These are phyloP conservation scores for Melanostigma gelatinosum DNA, from an alignment of 2,113 vertebrate genomes.

Conservation along the genomic window DNA sequence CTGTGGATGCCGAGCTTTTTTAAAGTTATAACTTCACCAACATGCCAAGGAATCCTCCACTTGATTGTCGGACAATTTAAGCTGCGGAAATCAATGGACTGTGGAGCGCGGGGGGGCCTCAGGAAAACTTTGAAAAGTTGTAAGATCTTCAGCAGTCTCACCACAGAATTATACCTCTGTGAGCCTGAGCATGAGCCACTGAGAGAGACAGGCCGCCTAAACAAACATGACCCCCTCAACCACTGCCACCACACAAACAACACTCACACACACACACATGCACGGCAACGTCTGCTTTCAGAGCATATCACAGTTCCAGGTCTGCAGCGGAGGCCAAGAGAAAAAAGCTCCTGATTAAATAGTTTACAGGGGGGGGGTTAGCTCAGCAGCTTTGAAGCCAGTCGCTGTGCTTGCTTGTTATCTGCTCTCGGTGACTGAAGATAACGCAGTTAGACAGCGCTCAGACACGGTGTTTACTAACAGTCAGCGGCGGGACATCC, in stretches of 20 bases:
- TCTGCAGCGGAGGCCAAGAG: slow-evolving; percentile 39
- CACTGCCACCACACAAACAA: slow-evolving; percentile 36
- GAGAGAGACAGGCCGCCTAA: slow-evolving; percentile 59
- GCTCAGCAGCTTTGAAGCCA: slow-evolving; percentile 79
- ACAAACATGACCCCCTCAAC: slow-evolving; percentile 68
- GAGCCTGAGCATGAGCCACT: slow-evolving; percentile 27
- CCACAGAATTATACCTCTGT: slow-evolving; percentile 64
- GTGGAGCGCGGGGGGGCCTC: background rate
- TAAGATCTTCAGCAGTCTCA: slow-evolving; percentile 42
- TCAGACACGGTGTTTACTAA: slow-evolving; percentile 61
- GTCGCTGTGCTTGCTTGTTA: slow-evolving; percentile 62
- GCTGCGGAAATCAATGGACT: slow-evolving; percentile 31
- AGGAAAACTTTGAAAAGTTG: slow-evolving; percentile 23
- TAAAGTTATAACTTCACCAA: background rate
- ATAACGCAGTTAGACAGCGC: slow-evolving; percentile 63
- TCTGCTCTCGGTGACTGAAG: slow-evolving; percentile 52
- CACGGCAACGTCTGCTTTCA: slow-evolving; percentile 14
- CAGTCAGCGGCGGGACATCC: slow-evolving; percentile 20
- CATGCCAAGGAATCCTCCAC: background rate
- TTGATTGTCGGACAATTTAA: slow-evolving; percentile 37
- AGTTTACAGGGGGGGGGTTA: slow-evolving; percentile 59
- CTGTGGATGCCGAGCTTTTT: slow-evolving; percentile 20
- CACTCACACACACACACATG: slow-evolving; percentile 19
- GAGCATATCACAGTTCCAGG: slow-evolving; percentile 44
- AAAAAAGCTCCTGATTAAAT: slow-evolving; percentile 78